Evolutionary conservation across 2,113 vertebrate genomes (phyloP), one percentile per base, ranked within the genome.

Genomic region (Esox niger): DNA sequence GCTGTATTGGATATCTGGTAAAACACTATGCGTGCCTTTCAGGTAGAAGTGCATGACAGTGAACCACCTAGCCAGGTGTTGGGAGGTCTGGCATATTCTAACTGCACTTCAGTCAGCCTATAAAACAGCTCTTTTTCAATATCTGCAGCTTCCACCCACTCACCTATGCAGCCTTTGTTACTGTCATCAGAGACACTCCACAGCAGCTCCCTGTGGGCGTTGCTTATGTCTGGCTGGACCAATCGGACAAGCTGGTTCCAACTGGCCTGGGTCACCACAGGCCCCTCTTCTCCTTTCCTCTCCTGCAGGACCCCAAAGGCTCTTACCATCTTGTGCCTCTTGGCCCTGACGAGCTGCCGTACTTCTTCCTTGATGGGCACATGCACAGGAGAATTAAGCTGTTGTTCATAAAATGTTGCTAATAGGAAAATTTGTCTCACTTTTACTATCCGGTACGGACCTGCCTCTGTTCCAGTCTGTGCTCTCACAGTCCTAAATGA

Each of bases 301-400:
- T 95, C 92, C 78, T 95, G 94, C 75, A 97, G 84, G n/a, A 96
- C 84, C 56, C 89, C 86, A 77, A 98, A 98, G 1, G 95, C 97
- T 57, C 89, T 88, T 2, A 89, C 83, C 95, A 98, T 96, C 84
- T 98, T 98, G 80, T 89, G 89, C 35, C 85, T 87, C 69, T 96
- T 98, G 85, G 95, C 92, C 79, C 93, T 94, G 1, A 92, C 95
- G 56, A 98, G 90, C 73, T 93, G 92, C 47, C 93, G 91, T 70
- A 98, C 92, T 85, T 98, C 96, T 31, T 98, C 96, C 96, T 98
- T 76, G 4, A 2, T 31, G 26, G 7, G 1, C n/a, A 35, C 27
- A 31, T 15, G 15, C 8, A 13, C 57, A 17, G n/a, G 23, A 26
- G 30, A n/a, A n/a, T n/a, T 11, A 6, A 20, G 47, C 6, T 43